Evolutionary conservation across 2,113 vertebrate species (phyloP).

Genomic region (Penelope pileata): DNA sequence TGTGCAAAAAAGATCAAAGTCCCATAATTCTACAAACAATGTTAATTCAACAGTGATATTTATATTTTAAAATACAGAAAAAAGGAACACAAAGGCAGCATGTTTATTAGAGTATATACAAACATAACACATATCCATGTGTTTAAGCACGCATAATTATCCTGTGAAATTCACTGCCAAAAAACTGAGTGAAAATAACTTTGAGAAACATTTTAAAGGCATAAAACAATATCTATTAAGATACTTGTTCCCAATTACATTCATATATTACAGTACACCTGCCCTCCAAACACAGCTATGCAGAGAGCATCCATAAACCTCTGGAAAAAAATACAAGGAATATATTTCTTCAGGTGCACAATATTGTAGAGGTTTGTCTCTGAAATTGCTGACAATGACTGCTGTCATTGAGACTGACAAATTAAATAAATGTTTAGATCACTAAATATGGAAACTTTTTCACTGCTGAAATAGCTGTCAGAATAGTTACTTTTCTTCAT

Average conservation of each 20-base stretch:
- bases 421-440: conserved; percentile 17
- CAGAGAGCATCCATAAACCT: not conserved
- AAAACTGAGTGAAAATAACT: not conserved
- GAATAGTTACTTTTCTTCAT: not conserved
- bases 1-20: rapidly evolving
- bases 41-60: not conserved
- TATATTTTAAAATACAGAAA: not conserved
- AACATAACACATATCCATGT: not conserved
- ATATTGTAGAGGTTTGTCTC: not conserved
- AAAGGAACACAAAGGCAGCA: not conserved
- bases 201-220: not conserved
- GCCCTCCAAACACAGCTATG: not conserved
- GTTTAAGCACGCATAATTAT: not conserved
- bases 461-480: not conserved
- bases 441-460: not conserved
- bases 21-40: not conserved
- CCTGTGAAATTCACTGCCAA: not conserved
- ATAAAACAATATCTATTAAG: not conserved
- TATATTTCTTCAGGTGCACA: not conserved
- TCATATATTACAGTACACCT: not conserved
- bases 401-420: not conserved
- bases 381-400: not conserved
- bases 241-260: not conserved
- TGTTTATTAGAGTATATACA: not conserved
- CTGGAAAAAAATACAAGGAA: not conserved